A percentile compares a stretch with the other conserved stretches of the same genome.
These are phyloP conservation scores for Notothenia rossii DNA, from an alignment of 2,113 vertebrate genomes.

Conservation along the genomic window DNA sequence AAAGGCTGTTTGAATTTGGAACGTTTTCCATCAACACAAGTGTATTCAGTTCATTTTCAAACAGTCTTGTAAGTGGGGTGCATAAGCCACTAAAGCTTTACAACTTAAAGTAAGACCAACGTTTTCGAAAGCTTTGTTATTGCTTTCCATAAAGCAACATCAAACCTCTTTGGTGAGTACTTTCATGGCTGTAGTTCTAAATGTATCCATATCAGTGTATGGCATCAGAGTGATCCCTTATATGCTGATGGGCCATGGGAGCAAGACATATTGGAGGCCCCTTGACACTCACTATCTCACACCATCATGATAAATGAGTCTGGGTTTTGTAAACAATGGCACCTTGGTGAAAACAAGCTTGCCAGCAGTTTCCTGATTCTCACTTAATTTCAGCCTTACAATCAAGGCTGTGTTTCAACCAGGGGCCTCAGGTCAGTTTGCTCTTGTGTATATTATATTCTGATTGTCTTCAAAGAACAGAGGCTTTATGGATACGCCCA, in stretches of 20 bases:
- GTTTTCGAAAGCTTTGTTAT: neutral
- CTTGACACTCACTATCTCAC: constrained; percentile 35
- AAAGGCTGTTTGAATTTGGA: constrained; percentile 1
- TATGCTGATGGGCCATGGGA: constrained; percentile 21
- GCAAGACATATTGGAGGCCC: constrained; percentile 46
- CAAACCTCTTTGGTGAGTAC: neutral
- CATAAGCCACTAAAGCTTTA: neutral
- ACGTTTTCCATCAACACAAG: neutral
- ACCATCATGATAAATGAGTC: constrained; percentile 41
- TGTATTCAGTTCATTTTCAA: constrained; percentile 4
- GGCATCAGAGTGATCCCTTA: constrained; percentile 1
- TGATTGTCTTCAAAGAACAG: constrained; percentile 67
- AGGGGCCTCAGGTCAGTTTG: constrained; percentile 31
- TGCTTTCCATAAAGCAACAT: neutral
- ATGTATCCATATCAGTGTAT: neutral
- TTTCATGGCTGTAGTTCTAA: neutral
- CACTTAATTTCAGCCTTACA: constrained; percentile 33
- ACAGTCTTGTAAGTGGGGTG: no score
- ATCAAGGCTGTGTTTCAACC: constrained; percentile 57
- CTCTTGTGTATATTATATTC: constrained; percentile 35
- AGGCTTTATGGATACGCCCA: constrained; percentile 62
- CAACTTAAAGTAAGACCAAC: neutral
- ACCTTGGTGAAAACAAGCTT: constrained; percentile 41
- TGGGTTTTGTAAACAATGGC: constrained; percentile 52
- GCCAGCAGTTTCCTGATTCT: constrained; percentile 33